These are phyloP conservation scores for Drosophila pandora DNA, from an alignment of 1,140 invertebrate genomes.

Conservation along the genomic window DNA sequence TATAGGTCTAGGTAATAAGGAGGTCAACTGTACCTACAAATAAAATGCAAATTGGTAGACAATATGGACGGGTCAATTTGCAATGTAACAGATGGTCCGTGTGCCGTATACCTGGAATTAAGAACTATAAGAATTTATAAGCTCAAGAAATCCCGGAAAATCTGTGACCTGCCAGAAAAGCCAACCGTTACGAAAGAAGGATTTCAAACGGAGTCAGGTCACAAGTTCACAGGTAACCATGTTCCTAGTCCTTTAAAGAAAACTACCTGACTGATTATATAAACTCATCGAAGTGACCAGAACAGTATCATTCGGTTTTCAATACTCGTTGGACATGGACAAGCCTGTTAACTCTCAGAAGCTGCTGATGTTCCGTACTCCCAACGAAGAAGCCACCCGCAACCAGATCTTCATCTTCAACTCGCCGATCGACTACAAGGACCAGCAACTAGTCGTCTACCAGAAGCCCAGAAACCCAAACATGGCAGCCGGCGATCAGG, in stretches of 20 bases:
- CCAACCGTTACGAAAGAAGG: neutral
- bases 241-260: neutral
- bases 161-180: neutral
- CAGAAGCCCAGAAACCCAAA: constrained; percentile 15
- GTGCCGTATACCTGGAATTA: constrained; percentile 3
- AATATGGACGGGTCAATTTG: neutral
- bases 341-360: constrained; percentile 14
- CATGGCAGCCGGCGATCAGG: constrained; percentile 1
- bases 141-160: constrained; percentile 1
- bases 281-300: constrained; percentile 4
- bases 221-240: neutral
- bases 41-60: constrained; percentile 21
- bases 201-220: neutral
- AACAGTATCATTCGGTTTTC: constrained; percentile 27
- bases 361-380: constrained; percentile 51
- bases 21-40: neutral
- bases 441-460: constrained; percentile 59
- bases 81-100: constrained; percentile 3
- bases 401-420: constrained; percentile 58
- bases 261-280: constrained; percentile 41
- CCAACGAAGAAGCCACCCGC: constrained; percentile 15
- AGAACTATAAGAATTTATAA: constrained; percentile 17
- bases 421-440: constrained; percentile 54
- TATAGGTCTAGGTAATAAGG: neutral
- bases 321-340: constrained; percentile 37